Conservation (phyloP, 2,113 vertebrate genomes). For the Dasyornis broadbenti region DNA sequence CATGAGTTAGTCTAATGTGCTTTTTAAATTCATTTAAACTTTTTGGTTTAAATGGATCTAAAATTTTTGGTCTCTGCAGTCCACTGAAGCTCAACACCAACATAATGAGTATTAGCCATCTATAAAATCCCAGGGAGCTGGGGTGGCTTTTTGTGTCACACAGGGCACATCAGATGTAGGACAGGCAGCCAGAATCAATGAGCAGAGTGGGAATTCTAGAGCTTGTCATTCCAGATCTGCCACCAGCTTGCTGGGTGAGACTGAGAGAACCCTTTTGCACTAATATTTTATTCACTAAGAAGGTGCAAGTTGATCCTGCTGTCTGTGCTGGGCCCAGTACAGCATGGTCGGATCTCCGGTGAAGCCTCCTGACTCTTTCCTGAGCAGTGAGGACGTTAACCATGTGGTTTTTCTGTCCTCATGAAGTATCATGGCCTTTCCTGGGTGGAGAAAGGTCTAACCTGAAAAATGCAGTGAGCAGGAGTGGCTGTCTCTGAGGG, state of each 20-base stretch:
- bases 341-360: rapidly evolving
- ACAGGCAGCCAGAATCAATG: not conserved
- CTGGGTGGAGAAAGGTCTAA: not conserved
- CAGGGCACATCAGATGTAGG: not conserved
- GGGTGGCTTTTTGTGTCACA: not conserved
- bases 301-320: not conserved
- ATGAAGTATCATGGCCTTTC: not conserved
- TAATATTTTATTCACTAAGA: not conserved
- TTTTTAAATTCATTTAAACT: not conserved
- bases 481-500: not conserved
- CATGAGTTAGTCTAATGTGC: not conserved
- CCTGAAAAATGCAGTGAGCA: not conserved
- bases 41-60: not conserved
- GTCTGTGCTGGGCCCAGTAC: rapidly evolving
- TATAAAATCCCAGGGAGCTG: not conserved
- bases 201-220: not conserved
- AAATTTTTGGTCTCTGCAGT: not conserved
- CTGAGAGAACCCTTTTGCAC: not conserved
- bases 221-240: not conserved
- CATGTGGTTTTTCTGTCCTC: rapidly evolving
- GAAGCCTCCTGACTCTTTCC: not conserved
- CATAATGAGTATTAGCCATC: not conserved
- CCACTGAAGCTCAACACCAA: not conserved
- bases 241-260: not conserved
- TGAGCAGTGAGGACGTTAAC: not conserved